A percentile compares a stretch with the other conserved stretches of the same genome.
Evolutionary conservation across 2,888 invertebrate genomes (phyloP).

Genomic region (Nysson spinosus): DNA sequence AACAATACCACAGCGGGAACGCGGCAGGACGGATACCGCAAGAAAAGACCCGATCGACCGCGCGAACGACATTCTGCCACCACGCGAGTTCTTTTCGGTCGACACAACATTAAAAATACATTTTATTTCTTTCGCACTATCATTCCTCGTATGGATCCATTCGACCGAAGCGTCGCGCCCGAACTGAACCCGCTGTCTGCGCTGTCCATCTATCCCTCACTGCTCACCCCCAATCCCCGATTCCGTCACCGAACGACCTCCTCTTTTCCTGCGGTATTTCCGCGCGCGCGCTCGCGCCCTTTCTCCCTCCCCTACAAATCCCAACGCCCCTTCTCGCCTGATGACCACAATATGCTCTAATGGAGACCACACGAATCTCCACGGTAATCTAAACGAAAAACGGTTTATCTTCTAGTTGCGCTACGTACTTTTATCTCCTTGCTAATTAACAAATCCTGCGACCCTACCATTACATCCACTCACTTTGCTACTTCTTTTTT

Average conservation of each 20-base stretch:
- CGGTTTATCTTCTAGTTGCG: no score
- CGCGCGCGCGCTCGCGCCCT: not conserved
- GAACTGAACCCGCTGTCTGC: constrained; percentile 62
- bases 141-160: constrained; percentile 61
- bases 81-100: constrained; percentile 2
- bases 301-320: not conserved
- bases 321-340: no score
- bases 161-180: constrained; percentile 70
- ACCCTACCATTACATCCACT: no score
- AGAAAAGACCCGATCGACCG: constrained; percentile 4
- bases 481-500: no score
- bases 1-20: constrained; percentile 59
- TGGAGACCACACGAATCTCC: no score
- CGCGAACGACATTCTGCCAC: constrained; percentile 16
- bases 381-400: no score
- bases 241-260: not conserved
- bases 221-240: constrained; percentile 23
- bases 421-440: no score
- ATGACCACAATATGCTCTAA: no score
- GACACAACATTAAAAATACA: constrained; percentile 8
- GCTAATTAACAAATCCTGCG: no score
- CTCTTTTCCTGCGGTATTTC: not conserved
- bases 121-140: no score
- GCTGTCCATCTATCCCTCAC: constrained; percentile 33
- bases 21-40: constrained; percentile 59